phyloP scores from a whole-genome alignment of 2,113 vertebrate species.

The Tichodroma muraria region DNA sequence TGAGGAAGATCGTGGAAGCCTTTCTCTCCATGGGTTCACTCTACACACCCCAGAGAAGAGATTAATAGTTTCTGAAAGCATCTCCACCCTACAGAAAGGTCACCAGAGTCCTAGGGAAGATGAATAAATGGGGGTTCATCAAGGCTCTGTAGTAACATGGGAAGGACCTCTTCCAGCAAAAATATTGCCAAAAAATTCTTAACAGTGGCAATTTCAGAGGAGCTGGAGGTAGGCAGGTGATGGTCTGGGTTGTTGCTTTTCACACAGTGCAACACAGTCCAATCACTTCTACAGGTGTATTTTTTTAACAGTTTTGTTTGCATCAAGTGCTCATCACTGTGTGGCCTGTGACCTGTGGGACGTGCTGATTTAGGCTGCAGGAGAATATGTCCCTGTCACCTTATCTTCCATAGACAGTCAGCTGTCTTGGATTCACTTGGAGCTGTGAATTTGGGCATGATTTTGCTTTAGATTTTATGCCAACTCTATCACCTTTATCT shows the following conservation, averaged over 20 bases:
- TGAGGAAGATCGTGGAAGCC: slow-evolving; percentile 5
- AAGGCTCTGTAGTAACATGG: neutral
- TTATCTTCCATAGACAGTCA: neutral
- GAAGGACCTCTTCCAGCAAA: neutral
- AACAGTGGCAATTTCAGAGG: neutral
- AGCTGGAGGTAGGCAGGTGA: neutral
- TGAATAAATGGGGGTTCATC: neutral
- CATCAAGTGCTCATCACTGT: neutral
- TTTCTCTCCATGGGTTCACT: slow-evolving; percentile 6
- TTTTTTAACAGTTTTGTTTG: neutral
- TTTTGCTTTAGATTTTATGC: neutral
- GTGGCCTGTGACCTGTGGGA: neutral
- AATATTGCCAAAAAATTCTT: neutral
- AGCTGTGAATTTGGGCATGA: neutral
- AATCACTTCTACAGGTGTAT: neutral
- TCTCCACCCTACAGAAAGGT: slow-evolving; percentile 30
- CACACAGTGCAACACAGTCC: neutral
- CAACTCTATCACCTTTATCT: neutral
- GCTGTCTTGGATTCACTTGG: neutral
- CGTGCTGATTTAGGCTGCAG: neutral
- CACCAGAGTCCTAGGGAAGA: slow-evolving; percentile 12
- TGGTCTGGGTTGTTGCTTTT: neutral
- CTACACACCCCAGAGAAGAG: neutral
- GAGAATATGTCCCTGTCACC: neutral
- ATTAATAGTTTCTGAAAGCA: slow-evolving; percentile 45